phyloP scores from a whole-genome alignment of 2,888 invertebrate genomes.

The Drosophila mettleri region DNA sequence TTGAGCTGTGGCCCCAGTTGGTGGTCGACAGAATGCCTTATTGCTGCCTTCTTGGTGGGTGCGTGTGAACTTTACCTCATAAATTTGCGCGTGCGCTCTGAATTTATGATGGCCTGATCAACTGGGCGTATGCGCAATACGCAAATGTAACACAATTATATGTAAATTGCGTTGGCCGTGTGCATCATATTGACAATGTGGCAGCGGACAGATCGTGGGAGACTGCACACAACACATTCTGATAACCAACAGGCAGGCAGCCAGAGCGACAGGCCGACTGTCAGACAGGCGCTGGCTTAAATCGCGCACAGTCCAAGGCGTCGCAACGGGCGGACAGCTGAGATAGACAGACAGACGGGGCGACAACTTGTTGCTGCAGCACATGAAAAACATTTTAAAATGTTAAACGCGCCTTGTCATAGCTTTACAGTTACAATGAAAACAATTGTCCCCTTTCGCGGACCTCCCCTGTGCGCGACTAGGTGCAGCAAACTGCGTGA shows the following conservation, averaged over 20 bases:
- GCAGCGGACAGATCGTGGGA: conserved; percentile 80
- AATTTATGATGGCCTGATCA: conserved; percentile 65
- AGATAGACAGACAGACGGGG: conserved; percentile 15
- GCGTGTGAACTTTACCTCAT: conserved; percentile 75
- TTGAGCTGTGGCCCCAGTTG: conserved; percentile 51
- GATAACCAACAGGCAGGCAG: conserved; percentile 23
- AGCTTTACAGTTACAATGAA: conserved; percentile 65
- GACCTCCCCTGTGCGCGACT: conserved; percentile 47
- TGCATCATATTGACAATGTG: conserved; percentile 54
- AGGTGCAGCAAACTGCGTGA: conserved; percentile 71
- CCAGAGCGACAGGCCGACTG: conserved; percentile 1
- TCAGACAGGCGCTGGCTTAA: conserved; percentile 26
- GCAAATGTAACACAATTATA: conserved; percentile 48
- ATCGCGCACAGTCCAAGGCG: conserved; percentile 58
- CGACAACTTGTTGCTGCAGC: conserved; percentile 55
- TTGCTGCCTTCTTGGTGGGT: conserved; percentile 53
- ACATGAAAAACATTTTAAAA: conserved; percentile 79
- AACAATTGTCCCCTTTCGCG: conserved; percentile 54
- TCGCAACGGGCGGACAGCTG: conserved; percentile 46
- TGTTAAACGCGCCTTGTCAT: conserved; percentile 72
- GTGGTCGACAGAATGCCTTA: conserved; percentile 61
- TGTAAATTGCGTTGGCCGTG: conserved; percentile 52
- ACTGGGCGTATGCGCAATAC: conserved; percentile 63
- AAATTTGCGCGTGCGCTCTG: conserved; percentile 53
- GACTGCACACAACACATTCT: conserved; percentile 38